phyloP scores from a whole-genome alignment of 2,888 invertebrate species.

The Drosophila engyochracea region DNA sequence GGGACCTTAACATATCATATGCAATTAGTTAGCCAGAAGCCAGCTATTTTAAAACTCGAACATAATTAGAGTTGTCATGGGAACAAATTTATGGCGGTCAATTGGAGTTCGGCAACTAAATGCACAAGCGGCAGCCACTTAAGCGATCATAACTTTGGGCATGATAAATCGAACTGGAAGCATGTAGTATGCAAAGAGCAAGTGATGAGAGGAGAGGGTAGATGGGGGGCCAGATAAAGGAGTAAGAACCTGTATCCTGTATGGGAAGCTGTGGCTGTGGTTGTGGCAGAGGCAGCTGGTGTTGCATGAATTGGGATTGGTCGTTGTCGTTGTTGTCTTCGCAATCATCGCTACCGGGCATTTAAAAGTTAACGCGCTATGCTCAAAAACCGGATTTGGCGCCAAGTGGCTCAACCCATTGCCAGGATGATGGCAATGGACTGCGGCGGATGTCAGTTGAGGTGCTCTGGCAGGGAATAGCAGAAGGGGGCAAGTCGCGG shows the following conservation, averaged over 20 bases:
- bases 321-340: background rate
- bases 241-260: conserved; percentile 32
- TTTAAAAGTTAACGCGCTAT: conserved; percentile 68
- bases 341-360: conserved; percentile 79
- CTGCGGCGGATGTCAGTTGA: conserved; percentile 57
- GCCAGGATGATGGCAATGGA: conserved; percentile 48
- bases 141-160: conserved; percentile 73
- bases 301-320: conserved; percentile 61
- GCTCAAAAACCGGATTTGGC: conserved; percentile 71
- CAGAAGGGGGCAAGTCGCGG: background rate
- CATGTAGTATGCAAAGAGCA: conserved; percentile 22
- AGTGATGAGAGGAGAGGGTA: background rate
- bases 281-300: conserved; percentile 44
- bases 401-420: conserved; percentile 34
- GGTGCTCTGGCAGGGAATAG: conserved; percentile 5
- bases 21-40: conserved; percentile 7
- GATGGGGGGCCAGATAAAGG: background rate
- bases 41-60: background rate
- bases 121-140: conserved; percentile 54
- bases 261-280: conserved; percentile 14
- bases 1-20: background rate
- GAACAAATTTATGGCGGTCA: conserved; percentile 62
- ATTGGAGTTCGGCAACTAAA: conserved; percentile 61
- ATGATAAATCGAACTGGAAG: conserved; percentile 68
- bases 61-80: conserved; percentile 72